Conservation (phyloP, 2,888 invertebrate species). For the Microctonus brassicae region DNA sequence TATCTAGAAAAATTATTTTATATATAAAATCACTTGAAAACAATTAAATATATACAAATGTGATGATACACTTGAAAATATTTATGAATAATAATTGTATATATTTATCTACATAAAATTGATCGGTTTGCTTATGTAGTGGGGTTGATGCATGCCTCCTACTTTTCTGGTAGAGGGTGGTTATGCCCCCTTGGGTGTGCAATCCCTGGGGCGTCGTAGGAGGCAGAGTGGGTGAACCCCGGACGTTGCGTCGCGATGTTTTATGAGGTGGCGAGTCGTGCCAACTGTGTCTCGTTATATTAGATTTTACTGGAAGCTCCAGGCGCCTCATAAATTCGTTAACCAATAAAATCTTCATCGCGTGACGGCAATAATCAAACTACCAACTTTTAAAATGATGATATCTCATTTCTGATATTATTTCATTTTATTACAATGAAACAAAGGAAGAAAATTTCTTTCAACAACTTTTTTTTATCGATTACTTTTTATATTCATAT, state of each 20-base stretch:
- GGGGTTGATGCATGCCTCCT: slow-evolving; percentile 30
- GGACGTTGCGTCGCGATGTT: slow-evolving; percentile 55
- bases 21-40: neutral
- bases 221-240: slow-evolving; percentile 25
- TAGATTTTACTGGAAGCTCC: slow-evolving; percentile 63
- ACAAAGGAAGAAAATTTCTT: neutral
- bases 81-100: neutral
- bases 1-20: neutral
- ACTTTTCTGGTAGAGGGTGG: slow-evolving; percentile 19
- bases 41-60: neutral
- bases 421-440: neutral
- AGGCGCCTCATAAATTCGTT: slow-evolving; percentile 66
- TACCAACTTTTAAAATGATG: slow-evolving; percentile 14
- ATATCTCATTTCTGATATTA: slow-evolving; percentile 2
- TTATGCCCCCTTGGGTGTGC: slow-evolving; percentile 38
- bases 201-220: slow-evolving; percentile 57
- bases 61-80: no score
- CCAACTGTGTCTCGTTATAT: slow-evolving; percentile 67
- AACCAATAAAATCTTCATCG: slow-evolving; percentile 65
- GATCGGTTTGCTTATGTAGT: neutral
- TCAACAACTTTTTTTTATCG: neutral
- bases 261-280: slow-evolving; percentile 65
- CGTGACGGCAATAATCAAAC: slow-evolving; percentile 53
- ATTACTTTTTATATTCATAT: neutral
- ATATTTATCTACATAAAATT: neutral